Percentiles rank a stretch among this genome's conserved stretches.
These are phyloP conservation scores for Deladenus siricidicola DNA, from an alignment of 2,888 invertebrate species.

Conservation along the genomic window DNA sequence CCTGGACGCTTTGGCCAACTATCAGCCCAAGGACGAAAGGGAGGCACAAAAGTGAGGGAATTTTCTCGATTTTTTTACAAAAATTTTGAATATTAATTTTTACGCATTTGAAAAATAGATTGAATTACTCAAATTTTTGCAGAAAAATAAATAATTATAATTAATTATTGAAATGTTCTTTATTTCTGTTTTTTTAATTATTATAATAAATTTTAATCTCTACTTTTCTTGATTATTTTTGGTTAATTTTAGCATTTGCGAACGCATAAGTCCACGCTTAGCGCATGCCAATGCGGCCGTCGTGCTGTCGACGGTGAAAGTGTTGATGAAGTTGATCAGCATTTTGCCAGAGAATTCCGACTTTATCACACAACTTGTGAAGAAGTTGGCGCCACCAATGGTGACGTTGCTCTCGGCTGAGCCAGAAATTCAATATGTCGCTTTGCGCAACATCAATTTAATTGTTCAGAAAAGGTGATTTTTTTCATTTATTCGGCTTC, in stretches of 20 bases:
- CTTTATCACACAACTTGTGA: conserved; percentile 82
- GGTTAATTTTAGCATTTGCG: conserved; percentile 69
- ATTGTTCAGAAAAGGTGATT: conserved; percentile 81
- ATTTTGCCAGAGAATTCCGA: conserved; percentile 87
- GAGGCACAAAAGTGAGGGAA: conserved; percentile 72
- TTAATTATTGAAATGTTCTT: no score
- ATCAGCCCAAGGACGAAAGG: conserved; percentile 87
- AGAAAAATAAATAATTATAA: no score
- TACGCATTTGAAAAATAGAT: not conserved
- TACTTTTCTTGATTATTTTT: no score
- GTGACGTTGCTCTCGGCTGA: conserved; percentile 94
- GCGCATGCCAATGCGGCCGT: conserved; percentile 99
- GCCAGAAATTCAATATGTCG: conserved; percentile 98
- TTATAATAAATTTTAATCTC: not conserved
- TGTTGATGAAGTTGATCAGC: conserved; percentile 95
- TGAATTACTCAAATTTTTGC: not conserved
- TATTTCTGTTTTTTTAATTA: no score
- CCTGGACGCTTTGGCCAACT: conserved; percentile 90
- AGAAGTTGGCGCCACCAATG: conserved; percentile 95
- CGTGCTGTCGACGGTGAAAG: conserved; percentile 93
- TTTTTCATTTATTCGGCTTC: not conserved
- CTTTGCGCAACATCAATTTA: conserved; percentile 90
- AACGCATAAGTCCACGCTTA: conserved; percentile 87
- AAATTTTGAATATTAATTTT: not conserved
- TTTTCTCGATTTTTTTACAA: not conserved